Evolutionary conservation across 2,113 vertebrate genomes (phyloP), one percentile per base, ranked within the genome.

Genomic region (Chroicocephalus ridibundus): DNA sequence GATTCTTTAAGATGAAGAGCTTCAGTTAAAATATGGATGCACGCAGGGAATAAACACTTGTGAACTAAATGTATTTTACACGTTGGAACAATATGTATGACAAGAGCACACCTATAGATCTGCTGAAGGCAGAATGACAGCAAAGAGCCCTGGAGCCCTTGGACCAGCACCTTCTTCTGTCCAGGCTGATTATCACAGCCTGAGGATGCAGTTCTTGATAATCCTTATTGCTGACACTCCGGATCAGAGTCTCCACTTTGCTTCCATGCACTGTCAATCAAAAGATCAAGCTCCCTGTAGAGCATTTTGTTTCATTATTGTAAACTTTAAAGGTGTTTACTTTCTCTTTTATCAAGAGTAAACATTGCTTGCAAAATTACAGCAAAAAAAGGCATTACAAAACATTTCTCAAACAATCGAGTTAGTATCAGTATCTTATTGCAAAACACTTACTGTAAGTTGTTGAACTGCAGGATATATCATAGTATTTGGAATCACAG

Each of bases 61-160:
- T 60, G 22, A 91, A 76, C 0, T 0, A 75, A 75, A 60, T 6
- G 13, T 1, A 3, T 13, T 58, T 60, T 42, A 42, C 8, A 29
- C 3, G 2, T 13, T 27, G 40, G 38, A 13, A 40, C 11, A 9
- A 13, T 31, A 31, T 0, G 1, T 11, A 13, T 8, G 40, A 38
- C 13, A 12, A 87, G 29, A 87, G n/a, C 29, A 29, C 36, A 40
- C 3, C 34, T 49, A 31, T 0, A 52, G 11, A 69, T 38, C 21
- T 75, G 29, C 13, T 7, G 4, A 64, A 85, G 25, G 34, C 12
- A n/a, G 34, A 82, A 65, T 3, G 5, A n/a, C 25, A 75, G 47
- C n/a, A 31, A 10, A 55, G 57, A 84, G 31, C 4, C 1, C 13
- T 25, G 42, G 26, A 55, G 60, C 34, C 32, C 13, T 62, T 15